A percentile compares a stretch with the other conserved stretches of the same genome.
Evolutionary conservation across 2,797 vertebrate genomes (phyloP).

Genomic region (Molossus molossus): DNA sequence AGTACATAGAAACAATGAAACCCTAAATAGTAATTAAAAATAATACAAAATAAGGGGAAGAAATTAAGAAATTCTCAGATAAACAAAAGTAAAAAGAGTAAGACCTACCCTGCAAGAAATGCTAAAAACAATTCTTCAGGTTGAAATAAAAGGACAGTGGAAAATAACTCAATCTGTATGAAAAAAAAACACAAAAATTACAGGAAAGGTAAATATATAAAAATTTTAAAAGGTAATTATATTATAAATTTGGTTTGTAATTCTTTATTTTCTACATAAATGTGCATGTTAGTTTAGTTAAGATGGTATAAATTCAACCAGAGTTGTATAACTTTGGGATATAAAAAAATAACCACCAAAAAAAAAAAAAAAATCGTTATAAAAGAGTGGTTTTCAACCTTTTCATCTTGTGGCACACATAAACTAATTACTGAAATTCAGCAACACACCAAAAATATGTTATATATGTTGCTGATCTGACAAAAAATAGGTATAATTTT

Average conservation of each 20-base stretch:
- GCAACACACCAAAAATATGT: neutral
- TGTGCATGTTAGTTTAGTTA: neutral
- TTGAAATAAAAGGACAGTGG: neutral
- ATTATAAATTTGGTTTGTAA: neutral
- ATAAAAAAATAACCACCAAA: neutral
- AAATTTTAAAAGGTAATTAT: neutral
- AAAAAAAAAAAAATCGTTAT: neutral
- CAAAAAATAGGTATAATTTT: neutral
- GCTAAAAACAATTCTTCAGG: neutral
- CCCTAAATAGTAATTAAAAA: neutral
- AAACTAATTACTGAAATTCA: neutral
- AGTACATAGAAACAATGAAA: neutral
- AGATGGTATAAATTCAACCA: neutral
- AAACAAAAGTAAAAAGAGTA: neutral
- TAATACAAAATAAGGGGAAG: neutral
- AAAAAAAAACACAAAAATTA: constrained; percentile 6
- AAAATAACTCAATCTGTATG: neutral
- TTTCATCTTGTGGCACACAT: neutral
- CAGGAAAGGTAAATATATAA: neutral
- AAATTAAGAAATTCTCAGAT: neutral
- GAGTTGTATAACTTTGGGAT: neutral
- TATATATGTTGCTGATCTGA: neutral
- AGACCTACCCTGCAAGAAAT: neutral
- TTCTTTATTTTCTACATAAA: neutral
- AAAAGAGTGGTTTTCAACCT: neutral